Evolutionary conservation across 2,888 invertebrate genomes (phyloP).

Genomic region (Cordilura impudica): DNA sequence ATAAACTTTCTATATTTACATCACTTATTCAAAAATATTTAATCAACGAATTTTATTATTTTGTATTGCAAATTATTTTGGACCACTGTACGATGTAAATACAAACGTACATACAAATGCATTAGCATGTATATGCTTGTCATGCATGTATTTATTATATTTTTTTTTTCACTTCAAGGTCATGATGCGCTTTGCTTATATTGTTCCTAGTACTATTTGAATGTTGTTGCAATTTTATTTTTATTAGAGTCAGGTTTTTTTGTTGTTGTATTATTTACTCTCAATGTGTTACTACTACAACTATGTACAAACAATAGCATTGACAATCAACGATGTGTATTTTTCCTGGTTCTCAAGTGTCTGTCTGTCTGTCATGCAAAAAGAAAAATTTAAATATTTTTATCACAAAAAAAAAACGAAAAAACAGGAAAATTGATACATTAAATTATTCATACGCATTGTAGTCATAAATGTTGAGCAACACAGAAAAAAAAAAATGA

Average conservation of each 20-base stretch:
- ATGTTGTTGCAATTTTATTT: conserved; percentile 19
- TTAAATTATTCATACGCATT: conserved; percentile 12
- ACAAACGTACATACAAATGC: background rate
- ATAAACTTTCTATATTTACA: no score
- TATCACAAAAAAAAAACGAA: background rate
- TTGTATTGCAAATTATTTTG: no score
- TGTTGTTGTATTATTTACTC: conserved; percentile 38
- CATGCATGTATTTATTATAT: conserved; percentile 27
- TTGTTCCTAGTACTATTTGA: conserved; percentile 26
- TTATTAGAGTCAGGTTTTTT: conserved; percentile 53
- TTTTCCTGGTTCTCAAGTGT: conserved; percentile 60
- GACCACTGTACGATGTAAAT: conserved; percentile 32
- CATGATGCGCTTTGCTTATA: conserved; percentile 59
- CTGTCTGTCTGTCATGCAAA: conserved; percentile 13
- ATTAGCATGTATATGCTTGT: conserved; percentile 3
- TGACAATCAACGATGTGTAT: conserved; percentile 1
- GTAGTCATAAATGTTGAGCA: background rate
- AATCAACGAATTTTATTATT: no score
- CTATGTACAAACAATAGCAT: background rate
- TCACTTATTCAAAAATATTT: no score
- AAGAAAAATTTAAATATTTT: background rate
- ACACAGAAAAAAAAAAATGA: no score
- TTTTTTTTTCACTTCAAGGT: conserved; percentile 54
- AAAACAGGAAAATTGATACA: background rate
- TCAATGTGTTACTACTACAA: conserved; percentile 16